These are phyloP conservation scores for Chloroceryle aenea DNA, from an alignment of 2,113 vertebrate species.

Conservation along the genomic window DNA sequence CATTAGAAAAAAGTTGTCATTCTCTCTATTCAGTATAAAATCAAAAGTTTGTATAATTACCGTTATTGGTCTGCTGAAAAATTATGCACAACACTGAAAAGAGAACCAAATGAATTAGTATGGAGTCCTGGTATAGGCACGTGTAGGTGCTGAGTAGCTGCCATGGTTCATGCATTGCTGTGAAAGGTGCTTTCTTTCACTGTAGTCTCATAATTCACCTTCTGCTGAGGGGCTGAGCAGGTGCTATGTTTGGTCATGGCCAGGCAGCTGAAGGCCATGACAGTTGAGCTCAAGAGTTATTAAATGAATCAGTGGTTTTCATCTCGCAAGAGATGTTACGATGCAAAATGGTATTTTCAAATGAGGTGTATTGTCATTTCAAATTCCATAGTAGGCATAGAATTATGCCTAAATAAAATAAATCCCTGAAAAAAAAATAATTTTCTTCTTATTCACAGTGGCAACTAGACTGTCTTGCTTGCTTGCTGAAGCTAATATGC, in stretches of 20 bases:
- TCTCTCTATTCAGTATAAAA: neutral
- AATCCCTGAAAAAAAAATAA: neutral
- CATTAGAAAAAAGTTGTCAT: neutral
- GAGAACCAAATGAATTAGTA: neutral
- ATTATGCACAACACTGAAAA: neutral
- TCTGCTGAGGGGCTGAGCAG: neutral
- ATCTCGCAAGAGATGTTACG: neutral
- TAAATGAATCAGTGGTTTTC: neutral
- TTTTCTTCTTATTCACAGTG: slow-evolving; percentile 80
- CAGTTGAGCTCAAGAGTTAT: neutral
- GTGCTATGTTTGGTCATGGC: neutral
- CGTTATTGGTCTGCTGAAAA: neutral
- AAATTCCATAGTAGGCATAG: accelerated
- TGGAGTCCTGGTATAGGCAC: neutral
- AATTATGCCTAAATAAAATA: neutral
- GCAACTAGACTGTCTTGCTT: slow-evolving; percentile 97
- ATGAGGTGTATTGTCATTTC: neutral
- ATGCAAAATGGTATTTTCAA: neutral
- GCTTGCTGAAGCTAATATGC: slow-evolving; percentile 97
- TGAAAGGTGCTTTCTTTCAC: neutral
- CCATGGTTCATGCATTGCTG: neutral
- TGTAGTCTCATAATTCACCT: neutral
- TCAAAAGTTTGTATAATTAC: neutral
- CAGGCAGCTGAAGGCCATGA: neutral
- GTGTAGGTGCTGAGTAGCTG: neutral